Conservation (phyloP, 2,888 invertebrate species). For the Lepidocyrtinus sp. region DNA sequence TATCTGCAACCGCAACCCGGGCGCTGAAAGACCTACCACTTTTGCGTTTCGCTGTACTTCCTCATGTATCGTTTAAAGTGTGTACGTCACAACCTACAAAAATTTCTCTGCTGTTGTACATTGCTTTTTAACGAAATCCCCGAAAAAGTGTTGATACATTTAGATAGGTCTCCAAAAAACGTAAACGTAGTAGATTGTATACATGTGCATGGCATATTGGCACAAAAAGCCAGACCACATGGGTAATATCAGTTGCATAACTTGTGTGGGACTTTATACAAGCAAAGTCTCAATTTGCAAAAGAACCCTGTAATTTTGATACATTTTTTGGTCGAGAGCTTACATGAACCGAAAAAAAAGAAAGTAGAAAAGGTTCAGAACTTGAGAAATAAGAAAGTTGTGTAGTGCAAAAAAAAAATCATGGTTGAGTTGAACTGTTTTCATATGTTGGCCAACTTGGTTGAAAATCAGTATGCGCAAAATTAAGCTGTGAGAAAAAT, state of each 20-base stretch:
- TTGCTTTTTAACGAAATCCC: neutral
- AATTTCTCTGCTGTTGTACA: too few relatives aligned
- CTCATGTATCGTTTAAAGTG: neutral
- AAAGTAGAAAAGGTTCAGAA: too few relatives aligned
- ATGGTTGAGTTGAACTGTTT: neutral
- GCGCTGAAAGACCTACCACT: conserved; percentile 18
- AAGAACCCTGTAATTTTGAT: too few relatives aligned
- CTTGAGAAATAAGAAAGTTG: neutral
- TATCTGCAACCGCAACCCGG: conserved; percentile 51
- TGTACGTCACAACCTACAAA: neutral
- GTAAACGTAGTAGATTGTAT: neutral
- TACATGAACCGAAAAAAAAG: neutral
- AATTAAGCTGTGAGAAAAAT: neutral
- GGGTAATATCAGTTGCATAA: neutral
- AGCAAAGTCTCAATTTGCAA: too few relatives aligned
- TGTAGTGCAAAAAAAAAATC: neutral
- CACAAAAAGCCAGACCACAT: neutral
- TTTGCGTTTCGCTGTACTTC: neutral
- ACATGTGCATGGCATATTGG: neutral
- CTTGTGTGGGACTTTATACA: neutral
- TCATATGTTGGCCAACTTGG: neutral
- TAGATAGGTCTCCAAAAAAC: neutral
- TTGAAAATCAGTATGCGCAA: neutral
- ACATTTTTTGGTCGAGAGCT: too few relatives aligned
- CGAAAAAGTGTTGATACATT: neutral